phyloP scores from a whole-genome alignment of 1,140 invertebrate genomes.

The Halesus radiatus region DNA sequence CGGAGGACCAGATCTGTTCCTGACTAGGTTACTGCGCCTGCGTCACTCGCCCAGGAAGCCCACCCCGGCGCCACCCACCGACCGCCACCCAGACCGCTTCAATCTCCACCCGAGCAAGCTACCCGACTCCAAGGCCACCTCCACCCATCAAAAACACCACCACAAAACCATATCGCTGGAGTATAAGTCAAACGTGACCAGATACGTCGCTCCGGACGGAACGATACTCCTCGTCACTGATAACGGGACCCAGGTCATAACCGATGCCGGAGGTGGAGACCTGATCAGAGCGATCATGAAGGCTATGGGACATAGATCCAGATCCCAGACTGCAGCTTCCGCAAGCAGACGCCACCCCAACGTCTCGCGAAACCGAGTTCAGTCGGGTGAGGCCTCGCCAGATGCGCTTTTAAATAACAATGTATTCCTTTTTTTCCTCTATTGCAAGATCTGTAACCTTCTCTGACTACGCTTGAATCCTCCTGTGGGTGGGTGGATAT shows the following conservation, averaged over 20 bases:
- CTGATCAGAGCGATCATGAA: conserved; percentile 67
- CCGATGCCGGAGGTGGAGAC: conserved; percentile 67
- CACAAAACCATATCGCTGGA: conserved; percentile 60
- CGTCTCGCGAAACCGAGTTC: conserved; percentile 42
- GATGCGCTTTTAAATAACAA: conserved; percentile 30
- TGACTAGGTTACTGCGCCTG: conserved; percentile 46
- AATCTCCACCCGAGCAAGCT: conserved; percentile 59
- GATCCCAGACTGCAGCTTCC: conserved; percentile 61
- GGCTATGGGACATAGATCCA: conserved; percentile 63
- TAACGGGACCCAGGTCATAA: conserved; percentile 70
- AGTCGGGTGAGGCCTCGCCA: conserved; percentile 63
- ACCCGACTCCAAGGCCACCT: conserved; percentile 56
- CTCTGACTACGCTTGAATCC: conserved; percentile 17
- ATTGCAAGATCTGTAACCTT: conserved; percentile 40
- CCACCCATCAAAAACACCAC: conserved; percentile 59
- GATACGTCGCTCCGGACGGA: conserved; percentile 68
- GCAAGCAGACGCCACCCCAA: conserved; percentile 60
- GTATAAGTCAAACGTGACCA: conserved; percentile 59
- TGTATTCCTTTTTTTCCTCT: conserved; percentile 27
- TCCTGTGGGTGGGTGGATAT: neutral
- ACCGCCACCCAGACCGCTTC: conserved; percentile 54
- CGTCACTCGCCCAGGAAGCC: conserved; percentile 46
- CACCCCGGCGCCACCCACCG: conserved; percentile 30
- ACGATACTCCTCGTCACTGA: conserved; percentile 69
- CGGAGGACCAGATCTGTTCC: conserved; percentile 52